A percentile compares a stretch with the other conserved stretches of the same genome.
Conservation (phyloP, 2,888 invertebrate species). For the Corythucha ciliata region DNA sequence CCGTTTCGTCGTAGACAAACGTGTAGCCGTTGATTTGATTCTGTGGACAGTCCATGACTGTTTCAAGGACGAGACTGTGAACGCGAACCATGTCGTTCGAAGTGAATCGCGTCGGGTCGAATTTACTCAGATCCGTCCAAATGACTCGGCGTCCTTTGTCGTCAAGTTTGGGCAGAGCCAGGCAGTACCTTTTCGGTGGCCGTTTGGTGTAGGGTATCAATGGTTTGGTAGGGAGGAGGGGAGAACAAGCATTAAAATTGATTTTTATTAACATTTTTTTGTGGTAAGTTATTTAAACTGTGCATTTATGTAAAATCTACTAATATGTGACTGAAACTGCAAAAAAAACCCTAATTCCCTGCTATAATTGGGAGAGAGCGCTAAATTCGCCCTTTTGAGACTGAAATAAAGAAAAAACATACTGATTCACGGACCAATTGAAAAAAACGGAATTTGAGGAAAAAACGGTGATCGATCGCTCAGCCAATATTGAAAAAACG, state of each 20-base stretch:
- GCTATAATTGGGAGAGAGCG: too few relatives aligned
- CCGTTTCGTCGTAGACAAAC: constrained; percentile 40
- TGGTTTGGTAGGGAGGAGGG: too few relatives aligned
- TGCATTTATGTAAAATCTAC: too few relatives aligned
- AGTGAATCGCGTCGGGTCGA: constrained; percentile 66
- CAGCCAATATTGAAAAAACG: too few relatives aligned
- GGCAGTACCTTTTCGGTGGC: constrained; percentile 31
- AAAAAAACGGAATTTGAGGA: too few relatives aligned
- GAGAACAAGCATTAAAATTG: background rate
- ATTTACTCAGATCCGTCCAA: constrained; percentile 54
- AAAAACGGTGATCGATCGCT: too few relatives aligned
- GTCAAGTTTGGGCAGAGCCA: constrained; percentile 32
- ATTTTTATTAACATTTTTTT: background rate
- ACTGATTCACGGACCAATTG: too few relatives aligned
- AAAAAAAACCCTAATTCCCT: too few relatives aligned
- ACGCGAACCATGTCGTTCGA: constrained; percentile 70
- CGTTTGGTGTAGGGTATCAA: too few relatives aligned
- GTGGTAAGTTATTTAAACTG: background rate
- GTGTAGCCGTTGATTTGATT: constrained; percentile 53
- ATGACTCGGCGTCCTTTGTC: constrained; percentile 57
- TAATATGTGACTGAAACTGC: too few relatives aligned
- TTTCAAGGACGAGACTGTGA: constrained; percentile 66
- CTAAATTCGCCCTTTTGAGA: too few relatives aligned
- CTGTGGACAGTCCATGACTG: constrained; percentile 71
- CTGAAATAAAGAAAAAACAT: too few relatives aligned